phyloP scores from a whole-genome alignment of 2,113 vertebrate species.

The Ploceus nigricollis region DNA sequence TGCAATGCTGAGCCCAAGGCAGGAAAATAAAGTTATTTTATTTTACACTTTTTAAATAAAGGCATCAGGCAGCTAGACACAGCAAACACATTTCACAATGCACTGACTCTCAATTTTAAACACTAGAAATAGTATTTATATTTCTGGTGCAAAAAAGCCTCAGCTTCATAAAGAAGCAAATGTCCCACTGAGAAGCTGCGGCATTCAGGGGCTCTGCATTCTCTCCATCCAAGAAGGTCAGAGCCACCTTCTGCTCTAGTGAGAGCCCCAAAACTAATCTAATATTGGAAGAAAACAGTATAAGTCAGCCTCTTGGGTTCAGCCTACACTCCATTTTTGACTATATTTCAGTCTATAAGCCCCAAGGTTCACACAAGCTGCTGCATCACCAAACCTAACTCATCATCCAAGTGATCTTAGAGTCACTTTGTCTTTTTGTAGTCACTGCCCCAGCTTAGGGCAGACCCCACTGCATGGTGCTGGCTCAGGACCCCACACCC shows the following conservation, averaged over 20 bases:
- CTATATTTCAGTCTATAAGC: background rate
- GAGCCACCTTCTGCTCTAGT: background rate
- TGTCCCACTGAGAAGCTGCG: background rate
- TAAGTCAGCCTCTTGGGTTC: background rate
- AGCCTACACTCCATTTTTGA: fast-evolving
- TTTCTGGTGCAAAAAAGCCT: background rate
- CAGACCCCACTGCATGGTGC: background rate
- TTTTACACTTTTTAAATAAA: background rate
- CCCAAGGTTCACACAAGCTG: background rate
- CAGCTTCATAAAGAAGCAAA: background rate
- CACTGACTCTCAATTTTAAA: background rate
- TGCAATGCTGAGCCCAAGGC: background rate
- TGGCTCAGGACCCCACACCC: background rate
- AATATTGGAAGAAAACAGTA: background rate
- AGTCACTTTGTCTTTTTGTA: no score
- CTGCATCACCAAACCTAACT: background rate
- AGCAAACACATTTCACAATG: background rate
- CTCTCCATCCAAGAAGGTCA: background rate
- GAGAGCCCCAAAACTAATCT: background rate
- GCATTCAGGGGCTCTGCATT: background rate
- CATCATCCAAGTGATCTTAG: background rate
- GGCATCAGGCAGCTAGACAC: background rate
- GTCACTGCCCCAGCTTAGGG: fast-evolving
- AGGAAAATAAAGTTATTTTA: background rate
- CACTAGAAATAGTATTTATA: background rate